phyloP scores from a whole-genome alignment of 2,888 invertebrate species.

The Notodonta ziczac region DNA sequence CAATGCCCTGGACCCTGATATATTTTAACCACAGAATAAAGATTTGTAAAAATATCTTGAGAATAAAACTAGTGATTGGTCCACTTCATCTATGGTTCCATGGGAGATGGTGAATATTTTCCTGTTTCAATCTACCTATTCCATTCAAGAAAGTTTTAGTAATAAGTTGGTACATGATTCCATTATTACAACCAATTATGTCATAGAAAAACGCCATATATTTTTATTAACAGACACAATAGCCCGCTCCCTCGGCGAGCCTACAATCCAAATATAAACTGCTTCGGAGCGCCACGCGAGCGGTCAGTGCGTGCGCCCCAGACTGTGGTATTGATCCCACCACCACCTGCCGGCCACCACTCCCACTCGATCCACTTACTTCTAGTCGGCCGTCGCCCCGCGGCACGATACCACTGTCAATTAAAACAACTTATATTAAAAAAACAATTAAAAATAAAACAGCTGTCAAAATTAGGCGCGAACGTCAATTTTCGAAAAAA shows the following conservation, averaged over 20 bases:
- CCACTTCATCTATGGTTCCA: too few relatives aligned
- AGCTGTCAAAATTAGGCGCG: conserved; percentile 44
- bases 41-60: too few relatives aligned
- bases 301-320: conserved; percentile 82
- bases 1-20: neutral
- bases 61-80: too few relatives aligned
- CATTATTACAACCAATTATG: too few relatives aligned
- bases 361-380: conserved; percentile 69
- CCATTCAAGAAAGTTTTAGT: too few relatives aligned
- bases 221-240: conserved; percentile 43
- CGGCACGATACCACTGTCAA: conserved; percentile 64
- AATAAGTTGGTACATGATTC: too few relatives aligned
- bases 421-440: conserved; percentile 41
- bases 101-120: too few relatives aligned
- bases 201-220: conserved; percentile 32
- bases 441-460: conserved; percentile 45
- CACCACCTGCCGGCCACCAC: conserved; percentile 78
- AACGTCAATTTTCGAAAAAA: conserved; percentile 35
- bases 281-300: conserved; percentile 52
- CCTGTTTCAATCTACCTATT: too few relatives aligned
- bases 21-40: too few relatives aligned
- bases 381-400: conserved; percentile 79
- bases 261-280: conserved; percentile 66
- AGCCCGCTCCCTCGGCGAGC: conserved; percentile 53
- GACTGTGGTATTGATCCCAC: conserved; percentile 79